phyloP scores from a whole-genome alignment of 2,113 vertebrate genomes.

The Okapia johnstoni region DNA sequence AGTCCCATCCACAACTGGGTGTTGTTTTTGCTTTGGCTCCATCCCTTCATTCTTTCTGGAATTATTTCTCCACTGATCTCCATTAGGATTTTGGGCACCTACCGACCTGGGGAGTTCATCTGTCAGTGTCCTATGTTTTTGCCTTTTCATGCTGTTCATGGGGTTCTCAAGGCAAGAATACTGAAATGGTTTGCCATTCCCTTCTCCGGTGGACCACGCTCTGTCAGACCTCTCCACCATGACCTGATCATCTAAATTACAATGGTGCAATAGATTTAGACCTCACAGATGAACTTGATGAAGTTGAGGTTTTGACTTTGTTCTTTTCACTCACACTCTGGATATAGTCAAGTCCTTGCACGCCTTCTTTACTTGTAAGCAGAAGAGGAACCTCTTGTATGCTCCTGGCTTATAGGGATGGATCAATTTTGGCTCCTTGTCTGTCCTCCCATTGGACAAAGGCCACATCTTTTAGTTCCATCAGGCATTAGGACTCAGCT shows the following conservation, averaged over 20 bases:
- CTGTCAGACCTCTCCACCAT: too few relatives aligned
- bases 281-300: not conserved
- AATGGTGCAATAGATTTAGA: not conserved
- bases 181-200: too few relatives aligned
- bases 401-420: not conserved
- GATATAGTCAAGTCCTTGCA: not conserved
- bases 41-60: too few relatives aligned
- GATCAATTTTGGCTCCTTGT: not conserved
- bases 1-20: too few relatives aligned
- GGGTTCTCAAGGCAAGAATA: too few relatives aligned
- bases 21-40: too few relatives aligned
- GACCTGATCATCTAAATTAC: not conserved
- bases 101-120: too few relatives aligned
- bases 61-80: too few relatives aligned
- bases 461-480: not conserved
- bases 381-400: not conserved
- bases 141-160: too few relatives aligned
- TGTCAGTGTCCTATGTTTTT: too few relatives aligned
- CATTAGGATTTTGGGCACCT: too few relatives aligned
- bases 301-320: not conserved
- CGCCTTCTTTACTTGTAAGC: not conserved
- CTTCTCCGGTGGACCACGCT: too few relatives aligned
- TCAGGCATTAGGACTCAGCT: not conserved
- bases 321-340: not conserved
- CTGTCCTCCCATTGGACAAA: not conserved